Conservation (phyloP, 2,888 invertebrate species). For the Eubasilissa splendida region DNA sequence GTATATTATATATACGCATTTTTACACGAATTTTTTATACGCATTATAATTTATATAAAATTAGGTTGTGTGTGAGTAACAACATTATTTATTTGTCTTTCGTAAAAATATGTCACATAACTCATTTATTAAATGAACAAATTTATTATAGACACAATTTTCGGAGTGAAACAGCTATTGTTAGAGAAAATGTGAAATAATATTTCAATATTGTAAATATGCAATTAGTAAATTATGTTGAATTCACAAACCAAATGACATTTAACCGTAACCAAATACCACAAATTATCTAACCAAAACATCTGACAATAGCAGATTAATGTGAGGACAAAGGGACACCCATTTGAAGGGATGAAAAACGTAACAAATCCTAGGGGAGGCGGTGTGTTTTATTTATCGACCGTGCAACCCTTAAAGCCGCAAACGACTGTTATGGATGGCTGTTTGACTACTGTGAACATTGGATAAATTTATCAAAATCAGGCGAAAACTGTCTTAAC, state of each 20-base stretch:
- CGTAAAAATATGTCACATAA: too few species aligned
- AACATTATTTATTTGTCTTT: too few species aligned
- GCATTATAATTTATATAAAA: too few species aligned
- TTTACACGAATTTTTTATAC: too few species aligned
- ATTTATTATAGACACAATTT: too few species aligned
- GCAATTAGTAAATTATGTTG: too few species aligned
- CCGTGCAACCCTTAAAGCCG: constrained; percentile 17
- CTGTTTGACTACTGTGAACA: constrained; percentile 11
- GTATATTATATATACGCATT: too few species aligned
- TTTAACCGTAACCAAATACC: constrained; percentile 12
- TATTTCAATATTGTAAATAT: too few species aligned
- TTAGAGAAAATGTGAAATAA: too few species aligned
- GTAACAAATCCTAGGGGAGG: constrained; percentile 15
- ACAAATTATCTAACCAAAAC: constrained; percentile 18
- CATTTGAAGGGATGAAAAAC: constrained; percentile 34
- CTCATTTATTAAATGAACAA: too few species aligned
- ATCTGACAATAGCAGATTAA: constrained; percentile 23
- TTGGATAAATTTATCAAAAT: constrained; percentile 22
- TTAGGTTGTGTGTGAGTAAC: too few species aligned
- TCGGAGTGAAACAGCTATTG: too few species aligned
- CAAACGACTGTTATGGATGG: constrained; percentile 33
- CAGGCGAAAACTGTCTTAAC: constrained; percentile 20
- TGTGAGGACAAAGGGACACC: constrained; percentile 16
- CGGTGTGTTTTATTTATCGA: constrained; percentile 32
- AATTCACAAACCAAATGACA: constrained; percentile 7